Base-by-base conservation (phyloP, 1,140 invertebrate species). In the Pogonomyrmex californicus region DNA sequence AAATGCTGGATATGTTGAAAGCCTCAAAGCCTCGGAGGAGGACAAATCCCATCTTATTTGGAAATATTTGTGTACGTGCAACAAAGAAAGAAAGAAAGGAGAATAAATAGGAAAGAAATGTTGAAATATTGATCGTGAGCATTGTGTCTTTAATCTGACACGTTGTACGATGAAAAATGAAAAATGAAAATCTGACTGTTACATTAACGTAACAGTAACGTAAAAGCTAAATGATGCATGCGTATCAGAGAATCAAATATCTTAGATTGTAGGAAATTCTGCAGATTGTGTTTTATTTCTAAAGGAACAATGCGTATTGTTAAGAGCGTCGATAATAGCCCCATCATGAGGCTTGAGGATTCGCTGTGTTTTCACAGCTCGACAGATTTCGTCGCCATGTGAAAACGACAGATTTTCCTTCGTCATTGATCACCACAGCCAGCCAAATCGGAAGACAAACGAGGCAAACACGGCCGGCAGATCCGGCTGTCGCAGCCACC, bases 321-420 rank as follows among this genome's bases (percentile, higher is more conserved):
- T 9, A 56, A 77, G 44, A 12, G 23, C 7, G 12, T 17, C 7
- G 49, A 36, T 73, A 75, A 83, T 62, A 58, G 44, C 4, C 3
- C 33, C 71, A 9, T 77, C 30, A 47, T n/a, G 17, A 23, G 30
- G 23, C 60, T 9, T 4, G 73, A 44, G 51, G 49, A 65, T 44
- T 78, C 58, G 51, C 66, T 9, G 30, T 82, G 38, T 44, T 82
- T 82, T 75, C 54, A 73, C 68, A 17, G 10, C 41, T 49, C 54
- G 79, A 41, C 79, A 60, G 68, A 83, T 73, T 47, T 83, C 33
- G 73, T 44, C 49, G 58, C 36, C 47, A 65, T 44, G 82, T 44
- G 82, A 78, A 78, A 85, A 78, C 73, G 51, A 86, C 76, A 86
- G 76, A 79, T 85, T 85, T 85, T 51, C 33, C 65, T 87, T 54